phyloP scores from a whole-genome alignment of 2,888 invertebrate genomes.

The Cheilosia variabilis region DNA sequence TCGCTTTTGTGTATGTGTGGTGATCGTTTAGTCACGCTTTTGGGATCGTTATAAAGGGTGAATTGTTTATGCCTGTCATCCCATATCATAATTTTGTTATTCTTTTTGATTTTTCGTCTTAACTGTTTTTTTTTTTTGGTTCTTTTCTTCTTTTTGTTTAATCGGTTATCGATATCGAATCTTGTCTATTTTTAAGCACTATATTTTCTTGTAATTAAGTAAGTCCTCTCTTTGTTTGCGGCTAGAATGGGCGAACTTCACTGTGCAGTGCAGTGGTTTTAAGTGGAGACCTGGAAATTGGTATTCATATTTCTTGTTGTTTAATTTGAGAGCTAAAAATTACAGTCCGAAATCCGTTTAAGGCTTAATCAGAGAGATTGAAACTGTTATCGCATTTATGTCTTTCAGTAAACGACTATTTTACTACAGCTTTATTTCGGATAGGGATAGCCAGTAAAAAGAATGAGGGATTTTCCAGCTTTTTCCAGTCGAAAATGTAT shows the following conservation, averaged over 20 bases:
- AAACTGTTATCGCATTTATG: no score
- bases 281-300: neutral
- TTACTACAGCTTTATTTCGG: no score
- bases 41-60: slow-evolving; percentile 25
- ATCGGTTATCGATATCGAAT: slow-evolving; percentile 28
- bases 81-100: slow-evolving; percentile 14
- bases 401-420: no score
- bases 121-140: no score
- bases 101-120: neutral
- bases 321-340: neutral
- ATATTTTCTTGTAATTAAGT: slow-evolving; percentile 25
- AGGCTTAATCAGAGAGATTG: no score
- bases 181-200: slow-evolving; percentile 1
- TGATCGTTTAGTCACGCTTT: slow-evolving; percentile 54
- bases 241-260: neutral
- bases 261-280: neutral
- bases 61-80: slow-evolving; percentile 54
- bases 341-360: no score
- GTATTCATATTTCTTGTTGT: neutral
- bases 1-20: slow-evolving; percentile 23
- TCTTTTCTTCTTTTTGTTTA: neutral
- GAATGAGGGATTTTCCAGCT: no score
- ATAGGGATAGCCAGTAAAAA: no score
- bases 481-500: no score
- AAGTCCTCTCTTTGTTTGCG: neutral